Conservation (phyloP, 2,113 vertebrate genomes). For the Carettochelys insculpta region DNA sequence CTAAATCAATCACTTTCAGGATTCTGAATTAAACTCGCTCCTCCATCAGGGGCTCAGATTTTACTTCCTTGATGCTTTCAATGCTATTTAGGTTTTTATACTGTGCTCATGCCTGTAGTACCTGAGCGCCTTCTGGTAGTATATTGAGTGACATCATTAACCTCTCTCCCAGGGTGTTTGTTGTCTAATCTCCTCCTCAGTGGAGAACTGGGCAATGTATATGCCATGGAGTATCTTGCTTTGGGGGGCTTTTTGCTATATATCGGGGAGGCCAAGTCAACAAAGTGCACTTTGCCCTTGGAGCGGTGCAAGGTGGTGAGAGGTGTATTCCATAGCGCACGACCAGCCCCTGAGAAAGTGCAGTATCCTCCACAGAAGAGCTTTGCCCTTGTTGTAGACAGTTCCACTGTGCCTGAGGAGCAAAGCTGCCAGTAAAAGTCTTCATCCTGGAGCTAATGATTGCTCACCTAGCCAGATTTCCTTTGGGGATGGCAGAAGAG, state of each 20-base stretch:
- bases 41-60: background rate
- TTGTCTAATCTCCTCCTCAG: background rate
- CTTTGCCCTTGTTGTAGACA: no score
- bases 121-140: background rate
- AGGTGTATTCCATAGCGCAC: no score
- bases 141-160: background rate
- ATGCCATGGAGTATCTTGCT: background rate
- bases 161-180: background rate
- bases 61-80: background rate
- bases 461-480: no score
- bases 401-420: no score
- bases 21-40: rapidly evolving
- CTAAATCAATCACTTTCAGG: background rate
- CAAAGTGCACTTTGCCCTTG: background rate
- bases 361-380: no score
- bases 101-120: background rate
- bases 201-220: background rate
- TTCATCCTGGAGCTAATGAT: no score
- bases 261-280: background rate
- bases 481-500: no score
- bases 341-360: no score
- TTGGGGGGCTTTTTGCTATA: background rate
- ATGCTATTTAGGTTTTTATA: background rate
- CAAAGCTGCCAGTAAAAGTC: no score
- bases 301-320: background rate